Evolutionary conservation across 2,113 vertebrate species (phyloP).

Genomic region (Hipposideros armiger): DNA sequence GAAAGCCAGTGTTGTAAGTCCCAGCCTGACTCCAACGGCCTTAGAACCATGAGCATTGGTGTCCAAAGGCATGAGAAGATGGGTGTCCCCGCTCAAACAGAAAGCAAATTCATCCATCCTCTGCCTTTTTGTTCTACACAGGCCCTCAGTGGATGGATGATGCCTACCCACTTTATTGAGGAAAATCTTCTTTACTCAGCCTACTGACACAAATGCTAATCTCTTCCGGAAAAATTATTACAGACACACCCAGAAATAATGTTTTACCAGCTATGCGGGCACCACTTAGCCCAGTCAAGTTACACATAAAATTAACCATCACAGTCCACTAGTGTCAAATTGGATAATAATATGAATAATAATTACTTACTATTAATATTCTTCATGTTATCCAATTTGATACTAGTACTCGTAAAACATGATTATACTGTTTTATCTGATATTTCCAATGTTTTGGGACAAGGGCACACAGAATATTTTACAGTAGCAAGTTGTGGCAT

Average conservation of each 20-base stretch:
- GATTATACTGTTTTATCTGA: neutral
- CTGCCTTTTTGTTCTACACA: neutral
- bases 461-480: neutral
- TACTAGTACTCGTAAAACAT: neutral
- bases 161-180: neutral
- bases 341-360: neutral
- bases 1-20: neutral
- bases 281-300: neutral
- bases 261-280: neutral
- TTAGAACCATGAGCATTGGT: neutral
- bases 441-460: neutral
- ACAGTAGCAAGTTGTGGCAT: neutral
- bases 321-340: neutral
- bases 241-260: neutral
- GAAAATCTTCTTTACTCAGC: neutral
- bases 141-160: neutral
- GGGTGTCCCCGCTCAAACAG: neutral
- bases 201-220: neutral
- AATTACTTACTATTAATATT: neutral
- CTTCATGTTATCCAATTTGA: slow-evolving; percentile 4
- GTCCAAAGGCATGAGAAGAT: neutral
- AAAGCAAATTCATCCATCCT: neutral
- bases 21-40: neutral
- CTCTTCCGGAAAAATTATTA: neutral
- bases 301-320: neutral